Evolutionary conservation across 2,113 vertebrate genomes (phyloP).

Genomic region (Pyrgilauda ruficollis): DNA sequence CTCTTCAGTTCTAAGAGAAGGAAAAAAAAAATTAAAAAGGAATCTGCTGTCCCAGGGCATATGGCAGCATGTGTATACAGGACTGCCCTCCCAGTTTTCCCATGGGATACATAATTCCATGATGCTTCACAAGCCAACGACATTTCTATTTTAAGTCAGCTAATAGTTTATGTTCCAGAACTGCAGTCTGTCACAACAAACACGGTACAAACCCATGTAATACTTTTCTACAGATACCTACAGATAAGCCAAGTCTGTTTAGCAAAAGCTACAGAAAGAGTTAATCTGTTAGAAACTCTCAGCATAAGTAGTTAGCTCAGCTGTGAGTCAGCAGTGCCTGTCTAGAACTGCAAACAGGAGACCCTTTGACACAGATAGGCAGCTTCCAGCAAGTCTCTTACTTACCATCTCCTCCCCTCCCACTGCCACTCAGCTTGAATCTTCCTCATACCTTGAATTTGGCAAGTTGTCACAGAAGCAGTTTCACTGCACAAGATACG

Average conservation of each 20-base stretch:
- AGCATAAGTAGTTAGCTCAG: not conserved
- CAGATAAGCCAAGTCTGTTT: not conserved
- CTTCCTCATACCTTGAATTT: conserved; percentile 15
- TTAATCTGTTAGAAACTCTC: not conserved
- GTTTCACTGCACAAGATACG: not conserved
- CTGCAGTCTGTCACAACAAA: not conserved
- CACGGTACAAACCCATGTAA: not conserved
- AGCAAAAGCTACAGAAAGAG: not conserved
- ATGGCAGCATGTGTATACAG: not conserved
- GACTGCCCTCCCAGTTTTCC: not conserved
- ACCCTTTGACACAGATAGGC: conserved; percentile 42
- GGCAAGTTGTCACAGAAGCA: not conserved
- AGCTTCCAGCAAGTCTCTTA: conserved; percentile 20
- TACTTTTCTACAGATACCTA: not conserved
- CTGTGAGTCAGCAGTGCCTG: conserved; percentile 64
- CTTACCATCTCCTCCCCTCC: conserved; percentile 10
- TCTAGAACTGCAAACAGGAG: conserved; percentile 31
- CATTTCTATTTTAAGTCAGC: conserved; percentile 7
- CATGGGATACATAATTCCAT: conserved; percentile 4
- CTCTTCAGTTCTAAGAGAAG: not conserved
- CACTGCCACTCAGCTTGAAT: not conserved
- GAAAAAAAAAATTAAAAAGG: not conserved
- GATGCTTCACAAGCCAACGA: not conserved
- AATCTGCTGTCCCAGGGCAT: not conserved
- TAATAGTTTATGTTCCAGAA: not conserved